Conservation (phyloP, 2,888 invertebrate genomes). For the Monopis laevigella region DNA sequence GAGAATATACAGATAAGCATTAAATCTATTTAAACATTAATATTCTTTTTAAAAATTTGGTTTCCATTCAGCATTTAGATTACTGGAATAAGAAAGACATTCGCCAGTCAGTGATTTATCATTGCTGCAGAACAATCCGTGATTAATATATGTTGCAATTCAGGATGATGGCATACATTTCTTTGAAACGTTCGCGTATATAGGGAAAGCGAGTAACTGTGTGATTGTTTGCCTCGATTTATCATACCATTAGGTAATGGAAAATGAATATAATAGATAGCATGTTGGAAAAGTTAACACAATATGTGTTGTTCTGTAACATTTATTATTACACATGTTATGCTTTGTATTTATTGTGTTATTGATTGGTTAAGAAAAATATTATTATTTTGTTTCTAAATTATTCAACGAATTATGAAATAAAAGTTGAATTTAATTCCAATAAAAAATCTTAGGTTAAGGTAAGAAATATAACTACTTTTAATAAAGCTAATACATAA, state of each 20-base stretch:
- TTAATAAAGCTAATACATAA: no score
- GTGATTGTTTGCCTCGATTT: conserved; percentile 8
- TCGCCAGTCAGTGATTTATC: conserved; percentile 33
- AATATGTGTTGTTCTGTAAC: no score
- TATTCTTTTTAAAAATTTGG: neutral
- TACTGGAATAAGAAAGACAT: neutral
- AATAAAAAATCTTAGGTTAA: no score
- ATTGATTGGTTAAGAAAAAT: no score
- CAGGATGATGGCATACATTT: conserved; percentile 27
- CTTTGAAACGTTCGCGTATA: conserved; percentile 12
- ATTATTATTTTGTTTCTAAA: no score
- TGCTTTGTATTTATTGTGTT: no score
- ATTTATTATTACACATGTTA: no score
- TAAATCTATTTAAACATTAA: neutral
- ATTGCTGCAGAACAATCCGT: conserved; percentile 28
- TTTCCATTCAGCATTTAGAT: neutral
- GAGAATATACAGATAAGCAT: no score
- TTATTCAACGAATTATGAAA: no score
- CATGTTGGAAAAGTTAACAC: no score
- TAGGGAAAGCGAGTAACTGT: conserved; percentile 1
- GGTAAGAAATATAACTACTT: no score
- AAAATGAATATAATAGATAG: conserved; percentile 1
- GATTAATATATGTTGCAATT: conserved; percentile 29
- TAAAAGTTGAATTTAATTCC: no score
- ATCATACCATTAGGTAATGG: conserved; percentile 8